Conservation (phyloP, 1,140 invertebrate species). For the Drosophila kikkawai region DNA sequence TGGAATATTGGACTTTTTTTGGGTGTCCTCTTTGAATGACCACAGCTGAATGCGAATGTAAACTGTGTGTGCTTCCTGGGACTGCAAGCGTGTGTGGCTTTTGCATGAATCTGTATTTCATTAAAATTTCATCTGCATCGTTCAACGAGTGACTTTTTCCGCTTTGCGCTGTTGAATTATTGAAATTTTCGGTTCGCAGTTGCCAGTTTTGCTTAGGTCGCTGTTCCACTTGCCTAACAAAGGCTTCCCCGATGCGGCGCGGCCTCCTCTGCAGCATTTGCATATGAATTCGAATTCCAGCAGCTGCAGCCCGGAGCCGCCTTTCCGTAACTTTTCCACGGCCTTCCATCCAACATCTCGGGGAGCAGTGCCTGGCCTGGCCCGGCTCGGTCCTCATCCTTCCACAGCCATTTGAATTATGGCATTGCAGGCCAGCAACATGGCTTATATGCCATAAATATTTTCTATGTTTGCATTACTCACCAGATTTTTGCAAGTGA, state of each 20-base stretch:
- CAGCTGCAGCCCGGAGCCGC: slow-evolving; percentile 55
- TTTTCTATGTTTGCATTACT: slow-evolving; percentile 81
- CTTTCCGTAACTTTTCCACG: slow-evolving; percentile 42
- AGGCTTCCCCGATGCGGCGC: slow-evolving; percentile 26
- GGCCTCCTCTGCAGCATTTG: slow-evolving; percentile 61
- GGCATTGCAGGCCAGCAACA: slow-evolving; percentile 75
- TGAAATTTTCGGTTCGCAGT: slow-evolving; percentile 80
- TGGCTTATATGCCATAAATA: slow-evolving; percentile 79
- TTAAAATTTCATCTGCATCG: slow-evolving; percentile 84
- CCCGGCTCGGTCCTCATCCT: slow-evolving; percentile 35
- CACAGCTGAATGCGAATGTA: slow-evolving; percentile 16
- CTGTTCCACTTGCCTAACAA: slow-evolving; percentile 56
- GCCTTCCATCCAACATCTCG: slow-evolving; percentile 30
- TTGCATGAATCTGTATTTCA: slow-evolving; percentile 82
- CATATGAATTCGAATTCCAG: slow-evolving; percentile 80
- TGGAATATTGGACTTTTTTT: neutral
- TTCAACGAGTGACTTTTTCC: slow-evolving; percentile 84
- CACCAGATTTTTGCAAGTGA: slow-evolving; percentile 76
- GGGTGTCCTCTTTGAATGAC: neutral
- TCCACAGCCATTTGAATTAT: slow-evolving; percentile 76
- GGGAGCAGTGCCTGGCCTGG: slow-evolving; percentile 9
- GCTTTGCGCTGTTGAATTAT: slow-evolving; percentile 83
- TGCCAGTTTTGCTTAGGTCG: slow-evolving; percentile 64
- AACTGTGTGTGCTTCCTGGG: slow-evolving; percentile 21
- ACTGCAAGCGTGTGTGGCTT: slow-evolving; percentile 54